Conservation (phyloP, 37 sponge, comb jelly and placozoan species). For the Halichondria panicea region DNA sequence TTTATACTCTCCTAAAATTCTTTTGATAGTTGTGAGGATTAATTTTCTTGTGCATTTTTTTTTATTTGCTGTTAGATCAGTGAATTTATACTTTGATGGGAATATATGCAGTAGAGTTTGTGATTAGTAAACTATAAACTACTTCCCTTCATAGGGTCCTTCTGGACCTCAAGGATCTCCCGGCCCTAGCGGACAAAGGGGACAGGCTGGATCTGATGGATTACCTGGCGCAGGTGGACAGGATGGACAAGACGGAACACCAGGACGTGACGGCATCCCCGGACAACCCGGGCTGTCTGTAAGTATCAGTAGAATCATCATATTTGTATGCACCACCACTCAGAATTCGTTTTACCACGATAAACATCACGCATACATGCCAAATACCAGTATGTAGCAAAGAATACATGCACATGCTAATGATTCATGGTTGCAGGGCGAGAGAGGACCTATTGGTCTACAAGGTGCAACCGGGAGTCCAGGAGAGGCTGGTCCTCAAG, state of each 20-base stretch:
- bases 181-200: constrained; percentile 32
- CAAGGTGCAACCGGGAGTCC: not conserved
- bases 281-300: constrained; percentile 34
- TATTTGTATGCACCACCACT: too few relatives aligned
- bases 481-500: not conserved
- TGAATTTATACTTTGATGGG: too few relatives aligned
- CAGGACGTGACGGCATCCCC: constrained; percentile 29
- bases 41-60: too few relatives aligned
- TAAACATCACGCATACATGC: too few relatives aligned
- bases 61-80: too few relatives aligned
- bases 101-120: not conserved
- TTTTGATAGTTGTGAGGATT: too few relatives aligned
- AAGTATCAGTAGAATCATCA: not conserved
- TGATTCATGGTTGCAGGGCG: constrained; percentile 5
- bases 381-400: too few relatives aligned
- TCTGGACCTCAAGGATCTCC: constrained; percentile 48
- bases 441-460: not conserved
- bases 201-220: constrained; percentile 11
- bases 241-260: constrained; percentile 15
- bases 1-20: too few relatives aligned
- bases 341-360: too few relatives aligned
- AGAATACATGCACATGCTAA: too few relatives aligned
- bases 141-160: constrained; percentile 4
- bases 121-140: not conserved
- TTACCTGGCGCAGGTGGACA: constrained; percentile 9